Evolutionary conservation across 64 coral and sea anemone species (phyloP), one percentile per base, ranked within the genome.

Genomic region (Montipora sp.): DNA sequence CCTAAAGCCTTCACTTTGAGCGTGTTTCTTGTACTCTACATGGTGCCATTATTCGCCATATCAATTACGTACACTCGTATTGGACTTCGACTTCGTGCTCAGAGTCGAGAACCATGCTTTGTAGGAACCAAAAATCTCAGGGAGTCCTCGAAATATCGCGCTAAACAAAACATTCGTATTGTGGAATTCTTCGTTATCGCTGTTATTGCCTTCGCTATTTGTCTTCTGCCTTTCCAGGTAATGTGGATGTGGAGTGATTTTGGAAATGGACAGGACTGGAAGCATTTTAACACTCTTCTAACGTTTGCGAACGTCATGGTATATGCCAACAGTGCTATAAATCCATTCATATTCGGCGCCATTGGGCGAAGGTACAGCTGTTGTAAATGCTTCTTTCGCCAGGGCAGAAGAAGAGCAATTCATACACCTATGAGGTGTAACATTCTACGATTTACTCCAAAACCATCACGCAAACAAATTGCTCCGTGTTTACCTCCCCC

Each of bases 191-290:
- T 95, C 15, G 81, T 83, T 6, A 58, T 81, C 72, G 93, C 93
- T 43, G 93, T 90, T 44, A 36, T 87, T 1, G 88, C 81, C 18
- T 95, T 95, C 21, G 93, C 88, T 2, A 27, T 90, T 22, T 95
- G 93, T 27, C 59, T 95, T 44, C 47, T 95, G 76, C 93, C 93
- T 16, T 89, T 83, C 18, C 87, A 95, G 18, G 77, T 90, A 8
- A 90, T 90, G 79, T 95, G 93, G 93, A 53, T 95, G 23, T 95
- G 87, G 79, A 70, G 90, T 27, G 87, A 89, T 14, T 95, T 89
- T 53, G 93, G 93, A 13, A 22, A 90, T 14, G 80, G 57, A 3
- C 81, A 73, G 8, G 9, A 85, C 12, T 83, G 73, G 47, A 23
- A 79, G 50, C 67, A 93, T 75, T 84, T 83, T 15, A 12, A 85